Base-by-base conservation (phyloP, 2,888 invertebrate species). In the Prionchulus punctatus region DNA sequence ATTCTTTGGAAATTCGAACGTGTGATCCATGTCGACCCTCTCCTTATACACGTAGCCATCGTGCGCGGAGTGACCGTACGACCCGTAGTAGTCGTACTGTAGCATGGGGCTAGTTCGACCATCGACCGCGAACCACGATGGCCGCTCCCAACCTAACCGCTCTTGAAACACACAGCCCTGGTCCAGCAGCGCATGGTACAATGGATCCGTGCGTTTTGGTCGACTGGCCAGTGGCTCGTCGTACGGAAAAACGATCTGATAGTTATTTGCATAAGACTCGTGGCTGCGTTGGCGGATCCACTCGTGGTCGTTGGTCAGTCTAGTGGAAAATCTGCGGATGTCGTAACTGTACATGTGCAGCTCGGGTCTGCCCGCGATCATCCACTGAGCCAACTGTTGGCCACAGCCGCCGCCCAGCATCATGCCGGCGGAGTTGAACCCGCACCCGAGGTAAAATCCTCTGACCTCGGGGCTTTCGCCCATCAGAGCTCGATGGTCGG, bases 381-480 rank as follows among this genome's bases (percentile, higher is more conserved):
- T 80, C 90, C 89, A 91, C 56, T 81, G 79, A 0, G 89, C 87
- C 66, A 85, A 78, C 73, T 89, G 85, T 67, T 86, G 81, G 0
- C 82, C 85, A 63, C 85, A 85, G 0, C 90, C 90, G 7, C 86
- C 86, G 15, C 87, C 85, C 64, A 86, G 80, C 84, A 87, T 87
- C 82, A 91, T 86, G 0, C 90, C 90, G 0, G 86, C 82, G 1
- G 88, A 88, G 70, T 90, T 91, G 72, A 85, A 88, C 0, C 86
- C 90, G 67, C 85, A 86, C 60, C 83, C 85, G 69, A 89, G 85
- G 70, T 81, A 89, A 28, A 88, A 76, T 18, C 89, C 89, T 73
- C 70, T 60, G 12, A 78, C 63, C 21, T 66, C 64, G 1, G 73
- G 71, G 57, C 73, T 70, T 62, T 76, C 74, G 0, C 89, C 90